Base-by-base conservation (phyloP, 2,797 vertebrate species). In the Myotis findleyi region DNA sequence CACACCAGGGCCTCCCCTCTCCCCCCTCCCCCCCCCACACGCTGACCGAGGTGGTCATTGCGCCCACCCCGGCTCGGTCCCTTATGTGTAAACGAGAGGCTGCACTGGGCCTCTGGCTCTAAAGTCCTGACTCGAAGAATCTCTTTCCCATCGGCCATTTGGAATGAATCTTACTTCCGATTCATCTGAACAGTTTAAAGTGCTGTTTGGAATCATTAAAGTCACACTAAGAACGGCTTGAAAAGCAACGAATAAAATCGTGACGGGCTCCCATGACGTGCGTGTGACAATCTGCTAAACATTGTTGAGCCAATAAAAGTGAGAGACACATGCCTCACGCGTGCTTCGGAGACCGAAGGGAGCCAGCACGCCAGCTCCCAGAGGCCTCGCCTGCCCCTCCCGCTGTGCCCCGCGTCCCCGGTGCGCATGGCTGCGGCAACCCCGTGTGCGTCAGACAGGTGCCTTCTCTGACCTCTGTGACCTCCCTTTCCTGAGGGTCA, bases 391-490 rank as follows among this genome's bases (percentile, higher is more conserved):
- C 98, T 97, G 97, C 97, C 98, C 97, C 95, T 95, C 97, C 98
- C 99, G 98, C 98, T 49, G 49, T 16, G 49, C 49, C 41, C 41
- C 8, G 8, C 41, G 8, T 10, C 41, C 41, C 41, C 2, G 41
- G 98, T 98, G 98, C 97, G 98, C 97, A 99, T 98, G 98, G 98
- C 98, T 98, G 97, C 6, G 2, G 53, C 53, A 8, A 44, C 41
- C 53, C 47, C 47, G 13, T 51, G 49, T 51, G 49, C 49, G 49
- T 51, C 53, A 23, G 53, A 21, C 20, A 7, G 53, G 20, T 6
- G 18, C 20, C 18, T 55, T 8, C 21, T 55, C 21, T 20, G 14
- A 17, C 49, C 49, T 51, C 49, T 51, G 49, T 16, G 49, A 55
- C n/a, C 89, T 91, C 97, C 36, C 97, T 98, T 98, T 96, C 96